Base-by-base conservation (phyloP, 2,797 vertebrate genomes). In the Onychomys arenicola region DNA sequence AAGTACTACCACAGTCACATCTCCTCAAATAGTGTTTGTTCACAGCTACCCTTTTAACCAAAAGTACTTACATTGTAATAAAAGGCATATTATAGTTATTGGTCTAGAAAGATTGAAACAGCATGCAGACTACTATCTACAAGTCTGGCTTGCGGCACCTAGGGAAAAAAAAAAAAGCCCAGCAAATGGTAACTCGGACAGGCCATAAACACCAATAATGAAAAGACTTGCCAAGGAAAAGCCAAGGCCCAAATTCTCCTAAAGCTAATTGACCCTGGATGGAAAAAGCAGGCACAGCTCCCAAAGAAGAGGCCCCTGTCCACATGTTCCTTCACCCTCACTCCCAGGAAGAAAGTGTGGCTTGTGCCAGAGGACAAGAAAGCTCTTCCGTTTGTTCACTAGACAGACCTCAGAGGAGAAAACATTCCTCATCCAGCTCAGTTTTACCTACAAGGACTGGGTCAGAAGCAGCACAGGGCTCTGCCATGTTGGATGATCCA, bases 201-300 rank as follows among this genome's bases (percentile, higher is more conserved):
- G 97, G 76, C 90, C 94, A 95, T 87, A 96, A 97, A 97, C 95
- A 96, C 93, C 96, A 97, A 97, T 96, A 97, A 97, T 94, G 90
- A 95, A 97, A 95, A 97, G 96, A 97, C 93, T 97, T 98, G 96
- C 96, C 97, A 93, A 97, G 95, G 91, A 55, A 96, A 97, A 89
- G 93, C 97, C 95, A 91, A 80, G 96, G 77, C 86, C 95, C 98
- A 97, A 97, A 98, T 97, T 98, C 96, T 96, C 96, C 96, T 98
- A 92, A 94, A 97, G 97, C 93, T 89, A 98, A 78, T 16, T 90
- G 92, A 98, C 76, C 97, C 95, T 96, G 98, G 90, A 91, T 96
- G 92, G 97, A 96, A 97, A 98, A 98, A 98, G 97, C 93, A 97
- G 90, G 73, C 92, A 90, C 87, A 93, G 84, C 93, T 98, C 96